Base-by-base conservation (phyloP, 2,888 invertebrate genomes). In the Pseudanteris insignis region DNA sequence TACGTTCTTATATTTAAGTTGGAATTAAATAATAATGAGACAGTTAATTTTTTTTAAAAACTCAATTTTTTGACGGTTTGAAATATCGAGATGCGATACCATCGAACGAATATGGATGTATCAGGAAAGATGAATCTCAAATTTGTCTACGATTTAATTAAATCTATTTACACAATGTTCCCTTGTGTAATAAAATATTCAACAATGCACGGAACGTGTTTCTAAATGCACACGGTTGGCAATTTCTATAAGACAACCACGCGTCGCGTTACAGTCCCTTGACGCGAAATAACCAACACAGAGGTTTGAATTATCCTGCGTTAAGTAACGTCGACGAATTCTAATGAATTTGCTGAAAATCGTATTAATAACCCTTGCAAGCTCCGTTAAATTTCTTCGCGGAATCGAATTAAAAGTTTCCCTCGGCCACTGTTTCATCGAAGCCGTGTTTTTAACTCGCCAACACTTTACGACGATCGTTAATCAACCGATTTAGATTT, bases 271-370 rank as follows among this genome's bases (percentile, higher is more conserved):
- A 37, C 33, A 33, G 21, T 50, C 38, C 33, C 40, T 33, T 11
- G 50, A 40, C 33, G 50, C 38, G 26, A 18, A 37, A 12, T 15
- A 50, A 40, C 33, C 18, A 50, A 50, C 50, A 9, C 33, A 18
- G 18, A 9, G 26, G 34, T 29, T 33, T 41, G 41, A 41, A 41
- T 51, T 50, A 18, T 40, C 33, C 26, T 15, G 4, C 25, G 24
- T 14, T 41, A 34, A 41, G 41, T 51, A 51, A 28, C 11, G 28
- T 41, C 34, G 29, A 51, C 41, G 41, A 51, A 51, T 51, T 51
- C 29, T 51, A 51, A 51, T 51, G 51, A 41, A 51, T 41, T 34
- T 38, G 21, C 24, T 9, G 18, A 13, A 18, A 47, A 47, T 29
- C 29, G 24, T 24, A 37, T 30, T 30, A 33, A 33, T 44, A 44